Conservation (phyloP, 2,113 vertebrate genomes). For the Tinamus guttatus region DNA sequence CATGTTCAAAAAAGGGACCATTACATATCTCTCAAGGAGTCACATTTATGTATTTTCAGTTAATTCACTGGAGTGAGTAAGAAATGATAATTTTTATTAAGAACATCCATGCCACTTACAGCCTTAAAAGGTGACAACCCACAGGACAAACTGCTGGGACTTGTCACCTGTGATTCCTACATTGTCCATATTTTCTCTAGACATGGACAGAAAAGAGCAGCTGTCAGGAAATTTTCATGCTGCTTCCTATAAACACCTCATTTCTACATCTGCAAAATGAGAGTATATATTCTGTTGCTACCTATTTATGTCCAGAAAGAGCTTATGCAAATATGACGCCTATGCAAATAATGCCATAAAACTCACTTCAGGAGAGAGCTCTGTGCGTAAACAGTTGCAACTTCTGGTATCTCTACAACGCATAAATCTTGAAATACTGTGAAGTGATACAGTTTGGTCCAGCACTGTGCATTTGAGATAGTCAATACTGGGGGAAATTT, state of each 20-base stretch:
- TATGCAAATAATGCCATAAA: conserved; percentile 22
- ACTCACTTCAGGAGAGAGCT: background rate
- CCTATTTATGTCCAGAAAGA: conserved; percentile 18
- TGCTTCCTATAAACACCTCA: background rate
- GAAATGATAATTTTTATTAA: background rate
- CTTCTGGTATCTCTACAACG: background rate
- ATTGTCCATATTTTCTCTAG: background rate
- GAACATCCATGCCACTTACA: background rate
- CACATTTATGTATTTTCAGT: background rate
- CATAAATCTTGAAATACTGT: background rate
- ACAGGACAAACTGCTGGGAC: background rate
- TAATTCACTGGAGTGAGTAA: background rate
- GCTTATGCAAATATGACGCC: background rate
- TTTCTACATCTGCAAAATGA: conserved; percentile 16
- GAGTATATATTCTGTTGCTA: background rate
- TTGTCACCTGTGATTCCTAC: background rate
- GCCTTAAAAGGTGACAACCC: background rate
- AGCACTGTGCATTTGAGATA: background rate
- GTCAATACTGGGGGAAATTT: background rate
- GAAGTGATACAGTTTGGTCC: background rate
- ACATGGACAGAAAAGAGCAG: background rate
- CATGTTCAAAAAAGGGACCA: background rate
- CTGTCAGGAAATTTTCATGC: background rate
- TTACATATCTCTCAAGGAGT: background rate
- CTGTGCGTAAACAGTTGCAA: background rate